These are phyloP conservation scores for Polydesmus complanatus DNA, from an alignment of 2,888 invertebrate genomes.

Conservation along the genomic window DNA sequence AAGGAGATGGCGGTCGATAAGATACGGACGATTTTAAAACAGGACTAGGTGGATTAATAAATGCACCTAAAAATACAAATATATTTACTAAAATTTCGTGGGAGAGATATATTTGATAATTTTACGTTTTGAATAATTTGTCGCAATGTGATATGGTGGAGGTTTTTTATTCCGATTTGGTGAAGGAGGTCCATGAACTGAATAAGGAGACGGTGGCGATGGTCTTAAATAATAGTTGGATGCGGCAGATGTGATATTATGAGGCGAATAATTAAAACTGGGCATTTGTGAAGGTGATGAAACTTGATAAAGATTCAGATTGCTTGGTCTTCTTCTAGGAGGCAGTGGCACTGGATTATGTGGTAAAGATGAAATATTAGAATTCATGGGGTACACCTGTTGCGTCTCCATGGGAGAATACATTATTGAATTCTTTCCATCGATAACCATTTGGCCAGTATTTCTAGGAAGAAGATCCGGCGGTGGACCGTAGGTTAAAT, in stretches of 20 bases:
- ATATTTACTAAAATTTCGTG: no score
- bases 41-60: background rate
- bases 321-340: background rate
- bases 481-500: background rate
- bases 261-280: background rate
- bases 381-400: background rate
- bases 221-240: background rate
- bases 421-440: background rate
- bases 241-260: background rate
- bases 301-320: background rate
- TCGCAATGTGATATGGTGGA: slow-evolving; percentile 72
- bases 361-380: background rate
- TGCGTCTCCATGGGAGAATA: background rate
- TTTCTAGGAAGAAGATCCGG: background rate
- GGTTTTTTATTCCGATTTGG: slow-evolving; percentile 33
- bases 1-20: background rate
- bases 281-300: background rate
- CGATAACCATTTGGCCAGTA: background rate
- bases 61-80: background rate
- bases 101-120: no score
- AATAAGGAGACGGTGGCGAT: background rate
- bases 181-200: slow-evolving; percentile 1
- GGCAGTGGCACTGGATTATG: slow-evolving; percentile 4
- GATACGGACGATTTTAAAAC: background rate
- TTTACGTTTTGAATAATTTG: slow-evolving; percentile 66